Percentiles rank a stretch among this genome's conserved stretches.
These are phyloP conservation scores for Puffinus mauretanicus DNA, from an alignment of 2,113 vertebrate species.

Conservation along the genomic window DNA sequence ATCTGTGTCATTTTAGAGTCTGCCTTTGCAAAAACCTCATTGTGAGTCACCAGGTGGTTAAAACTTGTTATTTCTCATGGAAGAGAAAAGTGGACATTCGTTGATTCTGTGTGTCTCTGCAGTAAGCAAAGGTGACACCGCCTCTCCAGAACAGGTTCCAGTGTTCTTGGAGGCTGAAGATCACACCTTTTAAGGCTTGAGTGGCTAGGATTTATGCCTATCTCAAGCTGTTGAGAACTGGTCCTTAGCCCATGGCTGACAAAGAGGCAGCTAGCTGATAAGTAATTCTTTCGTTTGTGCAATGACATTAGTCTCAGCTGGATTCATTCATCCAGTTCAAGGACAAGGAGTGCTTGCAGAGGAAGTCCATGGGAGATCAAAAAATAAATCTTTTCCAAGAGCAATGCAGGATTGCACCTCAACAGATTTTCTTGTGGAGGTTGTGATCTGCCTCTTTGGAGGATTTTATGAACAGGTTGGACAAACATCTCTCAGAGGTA, in stretches of 20 bases:
- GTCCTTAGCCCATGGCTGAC: not conserved
- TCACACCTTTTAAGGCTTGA: not conserved
- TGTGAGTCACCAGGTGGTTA: not conserved
- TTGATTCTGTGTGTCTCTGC: not conserved
- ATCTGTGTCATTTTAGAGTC: not conserved
- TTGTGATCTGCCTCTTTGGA: not conserved
- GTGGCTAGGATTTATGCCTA: not conserved
- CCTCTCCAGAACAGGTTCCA: not conserved
- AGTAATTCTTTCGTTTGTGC: not conserved
- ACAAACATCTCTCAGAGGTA: not conserved
- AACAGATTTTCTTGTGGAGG: not conserved
- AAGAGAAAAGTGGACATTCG: not conserved
- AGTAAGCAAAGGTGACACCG: not conserved
- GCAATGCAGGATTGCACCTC: not conserved
- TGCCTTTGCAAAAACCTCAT: not conserved
- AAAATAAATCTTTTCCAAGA: not conserved
- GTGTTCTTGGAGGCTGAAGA: not conserved
- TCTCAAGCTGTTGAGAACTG: not conserved
- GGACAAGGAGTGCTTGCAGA: not conserved
- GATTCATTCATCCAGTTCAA: not conserved
- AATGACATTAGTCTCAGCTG: not conserved
- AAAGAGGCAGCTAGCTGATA: not conserved
- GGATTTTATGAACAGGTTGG: not conserved
- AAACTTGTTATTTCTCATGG: not conserved
- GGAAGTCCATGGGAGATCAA: not conserved